Evolutionary conservation across 2,888 invertebrate species (phyloP), one percentile per base, ranked within the genome.

Genomic region (Trichogramma evanescens): DNA sequence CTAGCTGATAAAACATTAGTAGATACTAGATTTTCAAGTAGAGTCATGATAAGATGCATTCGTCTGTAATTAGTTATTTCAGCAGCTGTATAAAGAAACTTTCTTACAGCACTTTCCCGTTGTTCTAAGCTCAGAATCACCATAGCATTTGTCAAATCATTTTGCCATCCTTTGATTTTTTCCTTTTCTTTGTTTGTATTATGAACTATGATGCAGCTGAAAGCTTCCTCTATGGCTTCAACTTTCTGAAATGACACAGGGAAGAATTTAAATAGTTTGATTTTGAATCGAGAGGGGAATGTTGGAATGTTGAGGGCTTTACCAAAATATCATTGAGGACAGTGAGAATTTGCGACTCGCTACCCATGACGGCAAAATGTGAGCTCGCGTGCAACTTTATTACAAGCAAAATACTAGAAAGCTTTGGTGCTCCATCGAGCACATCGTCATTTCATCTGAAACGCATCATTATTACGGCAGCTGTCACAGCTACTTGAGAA

Each of bases 221-320:
- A 95, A 0, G 93, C 92, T 77, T 93, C 92, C 73, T 94, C 93
- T 43, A 92, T 89, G 0, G 87, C 84, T 72, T 93, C 91, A 6
- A 92, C 89, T 76, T 86, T 86, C 90, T 90, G 69, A 9, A 80
- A 80, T 65, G 39, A 40, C 41, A 26, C 8, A 26, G 8, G 13
- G 9, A 50, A 50, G 7, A 10, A 13, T n/a, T 50, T n/a, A 10
- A 50, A 8, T 10, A 7, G 9, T 50, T 50, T 50, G 10, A 8
- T 7, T 3, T 13, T 8, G 38, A 41, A 1, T 43, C 4, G 50
- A 50, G n/a, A 43, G 5, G 8, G 26, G n/a, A 54, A 3, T 46
- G 42, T n/a, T 13, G n/a, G 26, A 58, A 10, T 43, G 6, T 7
- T 45, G 10, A 39, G 45, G 46, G 43, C 79, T 82, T 82, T 74